Conservation (phyloP, 1,140 invertebrate genomes). For the Coptotermes formosanus region DNA sequence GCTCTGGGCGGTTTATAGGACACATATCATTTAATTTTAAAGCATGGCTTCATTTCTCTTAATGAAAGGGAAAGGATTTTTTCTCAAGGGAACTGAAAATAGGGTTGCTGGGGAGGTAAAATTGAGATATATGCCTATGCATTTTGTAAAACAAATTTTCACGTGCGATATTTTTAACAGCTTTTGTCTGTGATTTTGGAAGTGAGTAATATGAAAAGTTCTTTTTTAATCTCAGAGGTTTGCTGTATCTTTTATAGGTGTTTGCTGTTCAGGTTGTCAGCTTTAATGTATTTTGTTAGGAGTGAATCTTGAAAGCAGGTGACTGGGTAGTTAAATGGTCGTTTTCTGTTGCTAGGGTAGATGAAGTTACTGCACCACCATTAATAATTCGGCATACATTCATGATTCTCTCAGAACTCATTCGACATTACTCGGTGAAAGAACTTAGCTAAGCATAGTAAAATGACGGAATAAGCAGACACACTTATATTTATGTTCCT, state of each 20-base stretch:
- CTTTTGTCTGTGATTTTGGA: neutral
- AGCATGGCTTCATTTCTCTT: conserved; percentile 14
- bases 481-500: too few species aligned
- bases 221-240: neutral
- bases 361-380: too few species aligned
- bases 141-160: neutral
- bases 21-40: conserved; percentile 20
- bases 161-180: neutral
- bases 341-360: too few species aligned
- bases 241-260: neutral
- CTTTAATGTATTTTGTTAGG: too few species aligned
- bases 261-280: neutral
- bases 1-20: neutral
- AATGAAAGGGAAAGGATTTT: neutral
- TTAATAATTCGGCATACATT: too few species aligned
- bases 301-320: too few species aligned
- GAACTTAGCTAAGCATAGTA: too few species aligned
- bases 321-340: too few species aligned
- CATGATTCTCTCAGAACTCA: too few species aligned
- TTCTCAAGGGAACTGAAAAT: neutral
- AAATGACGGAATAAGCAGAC: too few species aligned
- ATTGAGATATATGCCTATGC: neutral
- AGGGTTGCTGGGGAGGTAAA: neutral
- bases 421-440: too few species aligned
- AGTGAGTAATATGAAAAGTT: neutral